These are phyloP conservation scores for Phainopepla nitens DNA, from an alignment of 2,113 vertebrate genomes.

Conservation along the genomic window DNA sequence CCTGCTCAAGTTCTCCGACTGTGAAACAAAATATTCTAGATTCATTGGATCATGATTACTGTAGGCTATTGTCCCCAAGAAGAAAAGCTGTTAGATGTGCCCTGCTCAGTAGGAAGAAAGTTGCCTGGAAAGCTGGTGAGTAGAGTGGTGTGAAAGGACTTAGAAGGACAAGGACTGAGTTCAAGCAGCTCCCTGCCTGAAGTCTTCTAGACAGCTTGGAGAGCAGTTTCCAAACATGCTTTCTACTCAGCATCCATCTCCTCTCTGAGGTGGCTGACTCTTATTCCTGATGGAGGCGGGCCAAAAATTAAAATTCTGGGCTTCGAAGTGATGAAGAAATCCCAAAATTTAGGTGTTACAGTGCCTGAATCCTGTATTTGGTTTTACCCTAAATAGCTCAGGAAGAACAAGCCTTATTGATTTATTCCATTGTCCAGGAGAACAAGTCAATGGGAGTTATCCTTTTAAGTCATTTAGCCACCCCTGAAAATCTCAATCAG, in stretches of 20 bases:
- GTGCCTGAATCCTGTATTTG: not conserved
- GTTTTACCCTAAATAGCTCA: constrained; percentile 8
- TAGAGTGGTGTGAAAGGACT: not conserved
- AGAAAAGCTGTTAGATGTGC: not conserved
- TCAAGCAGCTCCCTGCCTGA: not conserved
- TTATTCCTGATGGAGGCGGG: not conserved
- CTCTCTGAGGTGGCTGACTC: not conserved
- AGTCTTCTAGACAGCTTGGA: not conserved
- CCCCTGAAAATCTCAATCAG: constrained; percentile 1
- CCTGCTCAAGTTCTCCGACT: not conserved
- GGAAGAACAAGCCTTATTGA: not conserved
- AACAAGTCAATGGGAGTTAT: not conserved
- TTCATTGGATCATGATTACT: not conserved
- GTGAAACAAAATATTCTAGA: not conserved
- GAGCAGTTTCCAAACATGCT: not conserved
- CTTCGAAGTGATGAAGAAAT: not conserved
- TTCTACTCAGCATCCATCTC: not conserved
- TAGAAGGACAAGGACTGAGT: not conserved
- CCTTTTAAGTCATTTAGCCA: constrained; percentile 19
- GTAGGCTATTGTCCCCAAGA: not conserved
- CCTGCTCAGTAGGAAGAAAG: not conserved
- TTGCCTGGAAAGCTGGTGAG: not conserved
- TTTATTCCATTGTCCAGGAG: not conserved
- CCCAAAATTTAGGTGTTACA: not conserved
- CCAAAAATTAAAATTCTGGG: not conserved